Evolutionary conservation across 2,797 vertebrate genomes (phyloP).

Genomic region (Acanthurus tractus): DNA sequence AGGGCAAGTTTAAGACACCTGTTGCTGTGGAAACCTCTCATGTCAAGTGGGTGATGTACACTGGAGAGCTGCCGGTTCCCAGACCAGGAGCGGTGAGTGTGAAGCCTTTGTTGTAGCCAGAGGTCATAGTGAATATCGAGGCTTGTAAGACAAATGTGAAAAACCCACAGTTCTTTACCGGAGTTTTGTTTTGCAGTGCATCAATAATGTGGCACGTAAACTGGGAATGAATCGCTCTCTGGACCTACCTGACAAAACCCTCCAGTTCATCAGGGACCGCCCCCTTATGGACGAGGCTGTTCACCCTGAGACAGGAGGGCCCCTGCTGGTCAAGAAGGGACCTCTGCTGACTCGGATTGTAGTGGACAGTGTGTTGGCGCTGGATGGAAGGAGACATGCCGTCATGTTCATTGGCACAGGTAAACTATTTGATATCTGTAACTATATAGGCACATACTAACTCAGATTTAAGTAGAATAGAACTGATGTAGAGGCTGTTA

Average conservation of each 20-base stretch:
- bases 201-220: constrained; percentile 71
- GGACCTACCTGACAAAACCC: constrained; percentile 84
- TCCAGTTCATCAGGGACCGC: constrained; percentile 86
- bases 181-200: constrained; percentile 72
- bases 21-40: constrained; percentile 79
- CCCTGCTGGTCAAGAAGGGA: constrained; percentile 80
- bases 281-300: constrained; percentile 84
- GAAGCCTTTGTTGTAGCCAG: too few relatives aligned
- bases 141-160: not conserved
- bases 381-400: constrained; percentile 72
- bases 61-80: constrained; percentile 83
- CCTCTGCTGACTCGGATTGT: constrained; percentile 80
- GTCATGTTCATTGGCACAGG: constrained; percentile 89
- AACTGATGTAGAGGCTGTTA: not conserved
- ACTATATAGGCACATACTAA: not conserved
- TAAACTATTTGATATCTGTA: constrained; percentile 36
- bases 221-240: constrained; percentile 78
- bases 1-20: constrained; percentile 85
- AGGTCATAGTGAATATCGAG: not conserved
- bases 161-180: not conserved
- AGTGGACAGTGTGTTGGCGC: constrained; percentile 77
- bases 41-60: constrained; percentile 84
- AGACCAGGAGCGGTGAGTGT: constrained; percentile 86
- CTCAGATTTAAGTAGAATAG: not conserved
- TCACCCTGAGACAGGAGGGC: constrained; percentile 70